A percentile compares a stretch with the other conserved stretches of the same genome.
These are phyloP conservation scores for Xiphophorus hellerii DNA, from an alignment of 2,113 vertebrate genomes.

Conservation along the genomic window DNA sequence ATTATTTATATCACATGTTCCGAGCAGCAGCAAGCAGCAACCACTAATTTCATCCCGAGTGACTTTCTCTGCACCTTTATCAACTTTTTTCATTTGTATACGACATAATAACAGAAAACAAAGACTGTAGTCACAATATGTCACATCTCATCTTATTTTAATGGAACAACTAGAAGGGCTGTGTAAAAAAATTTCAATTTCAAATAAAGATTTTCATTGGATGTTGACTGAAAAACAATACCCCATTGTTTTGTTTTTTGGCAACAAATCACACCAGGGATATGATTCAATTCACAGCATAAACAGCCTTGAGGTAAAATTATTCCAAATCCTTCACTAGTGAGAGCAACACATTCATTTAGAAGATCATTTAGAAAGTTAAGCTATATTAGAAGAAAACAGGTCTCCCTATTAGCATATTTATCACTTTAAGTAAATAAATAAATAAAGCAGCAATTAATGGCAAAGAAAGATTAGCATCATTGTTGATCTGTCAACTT, in stretches of 20 bases:
- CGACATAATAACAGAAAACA: neutral
- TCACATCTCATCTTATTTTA: conserved; percentile 19
- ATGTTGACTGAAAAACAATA: conserved; percentile 31
- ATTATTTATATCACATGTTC: conserved; percentile 9
- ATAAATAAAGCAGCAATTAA: conserved; percentile 56
- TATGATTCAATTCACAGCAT: conserved; percentile 43
- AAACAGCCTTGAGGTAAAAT: conserved; percentile 52
- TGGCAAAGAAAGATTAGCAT: conserved; percentile 58
- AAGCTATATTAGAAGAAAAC: conserved; percentile 44
- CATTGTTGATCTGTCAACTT: conserved; percentile 71
- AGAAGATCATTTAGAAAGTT: conserved; percentile 29
- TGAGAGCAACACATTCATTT: conserved; percentile 27
- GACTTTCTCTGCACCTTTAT: neutral
- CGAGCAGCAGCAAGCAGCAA: neutral
- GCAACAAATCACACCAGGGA: conserved; percentile 34
- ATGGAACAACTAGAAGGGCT: conserved; percentile 1
- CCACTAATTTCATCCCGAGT: neutral
- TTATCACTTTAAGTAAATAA: conserved; percentile 52
- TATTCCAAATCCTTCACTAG: conserved; percentile 40
- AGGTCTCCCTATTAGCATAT: conserved; percentile 39
- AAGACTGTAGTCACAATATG: neutral
- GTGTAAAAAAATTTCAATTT: conserved; percentile 25
- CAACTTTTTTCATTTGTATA: neutral
- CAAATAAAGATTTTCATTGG: conserved; percentile 30
- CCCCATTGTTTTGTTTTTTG: conserved; percentile 25